Evolutionary conservation across 2,797 vertebrate species (phyloP), one percentile per base, ranked within the genome.

Genomic region (Remorina albescens): DNA sequence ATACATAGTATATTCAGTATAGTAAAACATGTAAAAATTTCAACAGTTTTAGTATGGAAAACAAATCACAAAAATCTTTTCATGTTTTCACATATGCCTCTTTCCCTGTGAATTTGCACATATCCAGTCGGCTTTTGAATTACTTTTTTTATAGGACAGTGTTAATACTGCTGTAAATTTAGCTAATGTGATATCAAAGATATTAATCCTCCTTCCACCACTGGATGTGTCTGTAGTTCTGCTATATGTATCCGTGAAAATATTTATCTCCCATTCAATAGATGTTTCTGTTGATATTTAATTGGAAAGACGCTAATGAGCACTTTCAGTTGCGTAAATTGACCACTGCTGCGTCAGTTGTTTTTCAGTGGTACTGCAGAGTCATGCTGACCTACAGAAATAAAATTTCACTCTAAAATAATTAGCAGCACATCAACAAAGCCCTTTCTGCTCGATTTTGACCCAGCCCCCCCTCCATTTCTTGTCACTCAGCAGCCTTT

Each of bases 271-370:
- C 13, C 26, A 2, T 51, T 36, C 11, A 44, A 1, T 26, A 25
- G 34, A 16, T 5, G n/a, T 51, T 46, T 28, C 6, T 28, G 7
- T 25, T 30, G 15, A 25, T 12, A 19, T 50, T 4, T 34, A 51
- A 58, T 44, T 46, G 8, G 21, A 46, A 74, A 54, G n/a, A 25
- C 30, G 46, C 9, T 12, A 5, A 32, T 67, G 58, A 57, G 23
- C 57, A 56, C 36, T 28, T 44, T 37, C 15, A 32, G 56, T 25
- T 56, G 18, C 26, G 44, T 41, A 13, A 16, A 28, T 53, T 13
- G 18, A 36, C 13, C 30, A 28, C 42, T 50, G 15, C 15, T 26
- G 39, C 46, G 42, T 41, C 51, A 15, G 25, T 23, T 64, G 47
- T 54, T 54, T 30, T 56, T 21, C 12, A 36, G 37, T 44, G 44